phyloP scores from a whole-genome alignment of 2,888 invertebrate species.

The Junonia oenone region DNA sequence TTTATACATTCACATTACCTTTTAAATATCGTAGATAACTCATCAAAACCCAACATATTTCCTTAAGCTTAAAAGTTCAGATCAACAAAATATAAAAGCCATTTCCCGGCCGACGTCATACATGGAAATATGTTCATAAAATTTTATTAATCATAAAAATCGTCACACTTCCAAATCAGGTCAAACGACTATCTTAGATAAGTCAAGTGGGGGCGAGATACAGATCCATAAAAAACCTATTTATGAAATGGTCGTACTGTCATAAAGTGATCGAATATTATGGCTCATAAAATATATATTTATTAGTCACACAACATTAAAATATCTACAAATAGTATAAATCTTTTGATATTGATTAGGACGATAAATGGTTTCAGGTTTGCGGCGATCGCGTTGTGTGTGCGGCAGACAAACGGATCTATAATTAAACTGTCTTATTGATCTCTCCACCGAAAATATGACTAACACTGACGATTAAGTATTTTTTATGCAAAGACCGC shows the following conservation, averaged over 20 bases:
- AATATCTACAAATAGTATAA: too few species aligned
- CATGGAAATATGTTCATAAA: slow-evolving; percentile 39
- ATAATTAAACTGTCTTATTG: too few species aligned
- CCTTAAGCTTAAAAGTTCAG: not conserved
- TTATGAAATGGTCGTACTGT: slow-evolving; percentile 18
- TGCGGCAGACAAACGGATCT: too few species aligned
- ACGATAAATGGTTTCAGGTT: too few species aligned
- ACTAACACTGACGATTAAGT: too few species aligned
- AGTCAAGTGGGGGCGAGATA: slow-evolving; percentile 34
- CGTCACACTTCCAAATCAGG: slow-evolving; percentile 44
- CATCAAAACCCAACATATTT: not conserved
- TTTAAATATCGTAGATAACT: not conserved
- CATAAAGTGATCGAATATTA: slow-evolving; percentile 19
- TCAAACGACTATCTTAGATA: slow-evolving; percentile 34
- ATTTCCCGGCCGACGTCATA: slow-evolving; percentile 16
- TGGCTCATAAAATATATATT: slow-evolving; percentile 8
- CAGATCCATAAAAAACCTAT: slow-evolving; percentile 31
- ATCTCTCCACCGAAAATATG: too few species aligned
- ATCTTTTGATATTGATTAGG: not conserved
- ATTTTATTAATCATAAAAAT: slow-evolving; percentile 48
- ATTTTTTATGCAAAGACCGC: too few species aligned
- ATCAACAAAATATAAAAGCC: not conserved
- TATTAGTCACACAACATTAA: slow-evolving; percentile 6
- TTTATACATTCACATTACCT: not conserved
- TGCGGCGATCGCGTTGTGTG: too few species aligned